Evolutionary conservation across 2,797 vertebrate genomes (phyloP).

Genomic region (Chloroceryle inda): DNA sequence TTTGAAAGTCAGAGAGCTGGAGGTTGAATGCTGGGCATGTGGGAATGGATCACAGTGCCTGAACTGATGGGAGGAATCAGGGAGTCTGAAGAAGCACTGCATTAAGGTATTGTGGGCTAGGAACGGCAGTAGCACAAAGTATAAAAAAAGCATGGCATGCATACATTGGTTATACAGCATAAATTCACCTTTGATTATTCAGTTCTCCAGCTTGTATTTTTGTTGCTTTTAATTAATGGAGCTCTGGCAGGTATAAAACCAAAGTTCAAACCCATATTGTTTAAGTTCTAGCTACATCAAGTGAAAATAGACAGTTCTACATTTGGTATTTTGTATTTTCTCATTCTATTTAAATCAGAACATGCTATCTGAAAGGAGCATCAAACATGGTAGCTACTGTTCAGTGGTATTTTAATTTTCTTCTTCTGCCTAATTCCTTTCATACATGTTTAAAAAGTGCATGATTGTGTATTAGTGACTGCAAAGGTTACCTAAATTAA

Average conservation of each 20-base stretch:
- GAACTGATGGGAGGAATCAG: background rate
- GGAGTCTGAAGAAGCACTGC: background rate
- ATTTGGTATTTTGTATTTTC: background rate
- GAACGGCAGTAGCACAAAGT: background rate
- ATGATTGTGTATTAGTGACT: background rate
- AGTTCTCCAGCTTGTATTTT: background rate
- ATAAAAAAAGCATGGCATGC: background rate
- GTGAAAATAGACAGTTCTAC: background rate
- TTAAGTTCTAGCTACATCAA: background rate
- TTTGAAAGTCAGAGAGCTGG: background rate
- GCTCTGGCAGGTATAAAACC: background rate
- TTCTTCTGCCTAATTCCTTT: background rate
- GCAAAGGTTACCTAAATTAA: background rate
- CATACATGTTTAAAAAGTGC: background rate
- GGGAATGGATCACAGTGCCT: background rate
- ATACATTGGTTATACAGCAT: background rate
- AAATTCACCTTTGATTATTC: background rate
- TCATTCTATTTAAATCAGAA: background rate
- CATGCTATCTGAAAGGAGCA: background rate
- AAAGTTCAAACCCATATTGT: background rate
- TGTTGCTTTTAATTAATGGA: background rate
- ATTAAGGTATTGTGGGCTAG: background rate
- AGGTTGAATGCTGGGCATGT: background rate
- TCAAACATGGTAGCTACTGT: background rate
- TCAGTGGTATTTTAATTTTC: background rate